Conservation (phyloP, 2,797 vertebrate genomes). For the Pagetopsis macropterus region DNA sequence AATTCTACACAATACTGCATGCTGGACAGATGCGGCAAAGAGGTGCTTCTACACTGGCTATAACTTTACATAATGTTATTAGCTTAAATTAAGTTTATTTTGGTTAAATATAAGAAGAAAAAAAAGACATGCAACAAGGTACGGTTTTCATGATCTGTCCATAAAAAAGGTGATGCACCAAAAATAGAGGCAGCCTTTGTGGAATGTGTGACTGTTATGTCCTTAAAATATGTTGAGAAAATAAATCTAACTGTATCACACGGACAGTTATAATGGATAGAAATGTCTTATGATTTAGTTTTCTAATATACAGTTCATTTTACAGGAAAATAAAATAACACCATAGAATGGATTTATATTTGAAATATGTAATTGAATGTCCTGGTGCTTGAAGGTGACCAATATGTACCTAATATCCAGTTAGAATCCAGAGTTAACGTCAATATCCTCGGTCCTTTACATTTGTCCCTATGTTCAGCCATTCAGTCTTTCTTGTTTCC, state of each 20-base stretch:
- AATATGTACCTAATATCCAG: slow-evolving; percentile 45
- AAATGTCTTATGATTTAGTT: slow-evolving; percentile 30
- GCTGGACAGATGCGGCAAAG: slow-evolving; percentile 20
- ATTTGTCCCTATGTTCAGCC: slow-evolving; percentile 20
- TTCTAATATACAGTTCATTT: slow-evolving; percentile 49
- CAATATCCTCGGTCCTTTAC: slow-evolving; percentile 15
- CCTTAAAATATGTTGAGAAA: slow-evolving; percentile 33
- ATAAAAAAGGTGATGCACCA: slow-evolving; percentile 26
- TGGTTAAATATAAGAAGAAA: slow-evolving; percentile 56
- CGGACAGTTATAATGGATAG: slow-evolving; percentile 20
- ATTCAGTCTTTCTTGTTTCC: slow-evolving; percentile 24
- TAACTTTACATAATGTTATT: slow-evolving; percentile 40
- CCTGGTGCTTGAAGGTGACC: slow-evolving; percentile 26
- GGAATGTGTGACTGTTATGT: slow-evolving; percentile 26
- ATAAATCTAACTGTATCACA: slow-evolving; percentile 22
- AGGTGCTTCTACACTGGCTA: slow-evolving; percentile 24
- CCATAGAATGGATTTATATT: slow-evolving; percentile 14
- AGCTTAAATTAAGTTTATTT: slow-evolving; percentile 42
- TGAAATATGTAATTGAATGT: slow-evolving; percentile 27
- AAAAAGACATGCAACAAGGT: slow-evolving; percentile 41
- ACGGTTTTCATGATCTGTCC: slow-evolving; percentile 28
- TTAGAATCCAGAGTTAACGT: slow-evolving; percentile 37
- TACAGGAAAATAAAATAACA: slow-evolving; percentile 41
- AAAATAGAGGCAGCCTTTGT: slow-evolving; percentile 47
- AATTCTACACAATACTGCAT: slow-evolving; percentile 27